phyloP scores from a whole-genome alignment of 1,140 invertebrate genomes.

The Rhysida immarginata region DNA sequence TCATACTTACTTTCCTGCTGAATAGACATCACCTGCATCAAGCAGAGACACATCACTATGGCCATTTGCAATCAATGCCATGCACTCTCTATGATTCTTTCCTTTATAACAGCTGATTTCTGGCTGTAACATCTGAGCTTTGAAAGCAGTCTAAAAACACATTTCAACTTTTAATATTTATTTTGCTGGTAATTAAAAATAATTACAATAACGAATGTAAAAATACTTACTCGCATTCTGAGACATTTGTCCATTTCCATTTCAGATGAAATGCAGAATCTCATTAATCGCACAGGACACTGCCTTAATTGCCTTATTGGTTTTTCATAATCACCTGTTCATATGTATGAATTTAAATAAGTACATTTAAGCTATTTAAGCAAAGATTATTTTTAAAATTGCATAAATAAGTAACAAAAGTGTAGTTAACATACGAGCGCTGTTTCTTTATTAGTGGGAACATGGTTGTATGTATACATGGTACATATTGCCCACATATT shows the following conservation, averaged over 20 bases:
- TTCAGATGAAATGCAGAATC: constrained; percentile 77
- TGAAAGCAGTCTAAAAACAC: constrained; percentile 50
- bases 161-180: background rate
- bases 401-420: too few relatives aligned
- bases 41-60: constrained; percentile 73
- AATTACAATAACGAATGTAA: background rate
- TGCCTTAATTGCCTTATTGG: constrained; percentile 53
- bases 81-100: constrained; percentile 74
- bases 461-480: too few relatives aligned
- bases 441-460: too few relatives aligned
- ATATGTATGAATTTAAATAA: too few relatives aligned
- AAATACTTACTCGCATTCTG: constrained; percentile 62
- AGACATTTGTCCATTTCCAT: constrained; percentile 81
- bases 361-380: too few relatives aligned
- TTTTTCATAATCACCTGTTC: constrained; percentile 21
- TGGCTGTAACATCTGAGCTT: constrained; percentile 73
- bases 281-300: constrained; percentile 63
- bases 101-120: constrained; percentile 71
- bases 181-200: too few relatives aligned
- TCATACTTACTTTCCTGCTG: constrained; percentile 46
- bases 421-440: too few relatives aligned
- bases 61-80: constrained; percentile 50
- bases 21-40: constrained; percentile 88
- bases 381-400: too few relatives aligned
- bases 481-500: too few relatives aligned